Base-by-base conservation (phyloP, 2,113 vertebrate species). In the Riparia riparia region DNA sequence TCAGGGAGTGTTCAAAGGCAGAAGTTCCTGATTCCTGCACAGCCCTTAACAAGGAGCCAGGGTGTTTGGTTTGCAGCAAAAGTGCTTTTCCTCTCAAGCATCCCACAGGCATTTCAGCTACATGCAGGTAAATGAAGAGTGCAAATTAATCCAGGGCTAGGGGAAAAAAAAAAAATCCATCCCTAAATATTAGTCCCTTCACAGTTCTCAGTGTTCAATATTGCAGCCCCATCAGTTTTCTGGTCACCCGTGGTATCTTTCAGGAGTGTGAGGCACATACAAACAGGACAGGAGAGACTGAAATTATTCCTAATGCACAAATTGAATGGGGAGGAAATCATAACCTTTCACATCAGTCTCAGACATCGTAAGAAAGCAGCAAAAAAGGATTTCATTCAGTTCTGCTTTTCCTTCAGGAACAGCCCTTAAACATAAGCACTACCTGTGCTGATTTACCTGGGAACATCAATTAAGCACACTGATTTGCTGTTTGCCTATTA, bases 361-460 rank as follows among this genome's bases (percentile, higher is more conserved):
- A 66, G 50, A 12, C n/a, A 29, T 14, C 0, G 0, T 6, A 73
- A 81, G 28, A 83, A 78, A 93, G 31, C 25, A 83, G 28, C 6
- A 63, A 34, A 64, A 86, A 88, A 22, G 4, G 9, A 44, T 42
- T 85, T 44, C 7, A 24, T 73, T 64, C 81, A 69, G 13, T 50
- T 82, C 17, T 80, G 16, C 12, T 71, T 86, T 78, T 81, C 44
- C 60, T 94, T 53, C 72, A 71, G 51, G 37, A 90, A 10, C 44
- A 81, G n/a, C 51, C 64, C 76, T 94, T 89, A 86, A 83, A 86
- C 60, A 41, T 14, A 78, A 94, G 68, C 47, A 49, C 60, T 96
- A 88, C 90, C 95, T 90, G 92, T 68, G 92, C 92, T 68, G 69
- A 66, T 89, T 83, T 97, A 92, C 96, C 92, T 97, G 82, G 56